Evolutionary conservation across 2,797 vertebrate species (phyloP).

Genomic region (Helarctos malayanus): DNA sequence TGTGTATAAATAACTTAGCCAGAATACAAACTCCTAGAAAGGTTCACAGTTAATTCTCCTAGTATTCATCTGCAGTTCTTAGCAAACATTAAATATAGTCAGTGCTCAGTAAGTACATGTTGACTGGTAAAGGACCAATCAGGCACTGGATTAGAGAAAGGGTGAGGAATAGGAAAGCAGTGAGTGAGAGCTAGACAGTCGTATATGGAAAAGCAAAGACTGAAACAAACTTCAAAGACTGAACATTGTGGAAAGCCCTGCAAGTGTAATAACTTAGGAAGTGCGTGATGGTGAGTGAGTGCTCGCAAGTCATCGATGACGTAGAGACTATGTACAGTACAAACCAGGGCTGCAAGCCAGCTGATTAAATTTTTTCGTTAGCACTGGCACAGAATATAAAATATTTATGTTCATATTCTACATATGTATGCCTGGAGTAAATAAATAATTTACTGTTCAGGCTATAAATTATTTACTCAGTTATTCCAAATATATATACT

Average conservation of each 20-base stretch:
- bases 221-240: neutral
- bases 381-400: constrained; percentile 64
- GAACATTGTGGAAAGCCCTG: neutral
- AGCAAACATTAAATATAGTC: neutral
- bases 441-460: constrained; percentile 81
- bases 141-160: neutral
- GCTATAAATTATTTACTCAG: constrained; percentile 81
- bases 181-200: neutral
- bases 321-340: neutral
- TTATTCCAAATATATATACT: constrained; percentile 79
- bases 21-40: neutral
- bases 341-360: neutral
- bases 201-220: neutral
- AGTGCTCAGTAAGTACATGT: neutral
- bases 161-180: neutral
- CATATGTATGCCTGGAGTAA: constrained; percentile 79
- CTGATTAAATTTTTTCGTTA: constrained; percentile 73
- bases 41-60: neutral
- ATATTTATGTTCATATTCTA: constrained; percentile 81
- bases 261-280: neutral
- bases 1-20: neutral
- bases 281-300: neutral
- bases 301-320: neutral
- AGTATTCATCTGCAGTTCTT: neutral
- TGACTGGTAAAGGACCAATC: neutral